Conservation (phyloP, 2,888 invertebrate genomes). For the Spilosoma lubricipeda region DNA sequence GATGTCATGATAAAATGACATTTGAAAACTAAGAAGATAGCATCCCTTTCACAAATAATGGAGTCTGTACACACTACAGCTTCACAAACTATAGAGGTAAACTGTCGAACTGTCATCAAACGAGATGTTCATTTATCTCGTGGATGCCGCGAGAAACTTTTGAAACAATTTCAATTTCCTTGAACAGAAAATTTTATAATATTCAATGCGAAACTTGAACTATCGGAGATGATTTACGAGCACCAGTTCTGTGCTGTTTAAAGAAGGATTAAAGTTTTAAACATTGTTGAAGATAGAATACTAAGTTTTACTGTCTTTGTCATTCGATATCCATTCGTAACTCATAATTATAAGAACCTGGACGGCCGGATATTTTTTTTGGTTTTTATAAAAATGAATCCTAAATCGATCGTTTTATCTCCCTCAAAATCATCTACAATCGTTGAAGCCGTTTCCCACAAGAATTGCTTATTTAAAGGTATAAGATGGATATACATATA, state of each 20-base stretch:
- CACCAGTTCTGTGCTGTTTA: conserved; percentile 1
- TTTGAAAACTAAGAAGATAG: background rate
- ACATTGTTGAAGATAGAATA: conserved; percentile 26
- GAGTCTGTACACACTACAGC: background rate
- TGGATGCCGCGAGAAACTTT: conserved; percentile 23
- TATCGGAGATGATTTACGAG: conserved; percentile 35
- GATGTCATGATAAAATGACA: background rate
- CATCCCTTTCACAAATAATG: background rate
- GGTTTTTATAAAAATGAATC: no score
- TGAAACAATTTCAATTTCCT: conserved; percentile 52
- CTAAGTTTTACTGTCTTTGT: background rate
- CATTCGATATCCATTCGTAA: background rate
- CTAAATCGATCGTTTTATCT: no score
- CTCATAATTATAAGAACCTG: background rate
- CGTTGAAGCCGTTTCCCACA: no score
- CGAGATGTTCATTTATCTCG: conserved; percentile 45
- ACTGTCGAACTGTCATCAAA: conserved; percentile 39
- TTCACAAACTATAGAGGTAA: conserved; percentile 11
- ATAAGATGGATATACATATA: no score
- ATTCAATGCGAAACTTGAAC: conserved; percentile 42
- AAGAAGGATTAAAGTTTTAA: conserved; percentile 3
- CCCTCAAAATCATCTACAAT: no score
- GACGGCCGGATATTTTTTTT: no score
- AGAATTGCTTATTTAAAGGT: no score
- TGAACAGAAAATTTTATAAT: conserved; percentile 44